These are phyloP conservation scores for Leptura quadrifasciata DNA, from an alignment of 2,888 invertebrate genomes.

Conservation along the genomic window DNA sequence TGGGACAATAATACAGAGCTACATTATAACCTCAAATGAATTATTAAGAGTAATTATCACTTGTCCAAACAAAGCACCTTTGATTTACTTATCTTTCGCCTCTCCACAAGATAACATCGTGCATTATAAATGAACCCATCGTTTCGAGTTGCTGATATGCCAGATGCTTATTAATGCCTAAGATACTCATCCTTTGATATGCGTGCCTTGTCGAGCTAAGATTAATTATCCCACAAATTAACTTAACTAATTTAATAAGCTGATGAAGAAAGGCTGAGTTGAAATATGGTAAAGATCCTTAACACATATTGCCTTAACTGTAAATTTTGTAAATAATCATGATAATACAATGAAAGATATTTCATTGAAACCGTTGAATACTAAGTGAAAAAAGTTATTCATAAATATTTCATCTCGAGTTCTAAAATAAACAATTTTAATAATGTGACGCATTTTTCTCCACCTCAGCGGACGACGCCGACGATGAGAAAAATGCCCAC, in stretches of 20 bases:
- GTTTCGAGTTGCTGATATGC: slow-evolving; percentile 36
- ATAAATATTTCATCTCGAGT: too few relatives aligned
- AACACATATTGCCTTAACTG: not conserved
- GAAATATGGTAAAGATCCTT: slow-evolving; percentile 27
- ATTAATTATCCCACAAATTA: slow-evolving; percentile 42
- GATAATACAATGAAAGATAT: not conserved
- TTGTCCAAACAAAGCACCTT: slow-evolving; percentile 11
- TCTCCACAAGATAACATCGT: slow-evolving; percentile 1
- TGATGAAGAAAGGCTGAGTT: slow-evolving; percentile 31
- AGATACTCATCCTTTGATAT: slow-evolving; percentile 31
- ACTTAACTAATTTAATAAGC: slow-evolving; percentile 43
- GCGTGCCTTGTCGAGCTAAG: slow-evolving; percentile 31
- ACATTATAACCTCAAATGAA: not conserved
- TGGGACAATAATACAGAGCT: not conserved
- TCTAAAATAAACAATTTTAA: too few relatives aligned
- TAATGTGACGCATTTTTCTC: too few relatives aligned
- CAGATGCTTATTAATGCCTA: slow-evolving; percentile 39
- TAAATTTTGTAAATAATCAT: not conserved
- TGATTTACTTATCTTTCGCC: not conserved
- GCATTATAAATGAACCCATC: slow-evolving; percentile 44
- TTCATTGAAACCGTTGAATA: too few relatives aligned
- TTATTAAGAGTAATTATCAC: slow-evolving; percentile 3
- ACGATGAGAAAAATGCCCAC: too few relatives aligned
- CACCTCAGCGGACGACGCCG: too few relatives aligned
- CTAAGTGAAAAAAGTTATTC: too few relatives aligned